Conservation (phyloP, 64 coral and sea anemone genomes). For the Orbicella faveolata region DNA sequence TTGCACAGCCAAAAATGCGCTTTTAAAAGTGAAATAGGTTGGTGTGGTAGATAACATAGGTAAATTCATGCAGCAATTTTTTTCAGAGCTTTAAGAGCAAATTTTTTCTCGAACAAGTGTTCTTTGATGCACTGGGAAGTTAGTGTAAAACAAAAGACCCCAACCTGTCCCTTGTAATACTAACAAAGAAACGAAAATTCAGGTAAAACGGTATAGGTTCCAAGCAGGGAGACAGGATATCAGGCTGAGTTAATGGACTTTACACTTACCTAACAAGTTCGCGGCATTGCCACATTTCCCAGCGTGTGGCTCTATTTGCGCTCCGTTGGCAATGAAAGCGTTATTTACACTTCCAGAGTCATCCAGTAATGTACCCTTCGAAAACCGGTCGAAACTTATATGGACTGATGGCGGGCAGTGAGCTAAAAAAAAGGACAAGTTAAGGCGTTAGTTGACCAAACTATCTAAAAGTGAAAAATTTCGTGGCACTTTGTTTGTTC, state of each 20-base stretch:
- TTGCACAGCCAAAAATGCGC: not conserved
- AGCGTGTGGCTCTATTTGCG: slow-evolving; percentile 81
- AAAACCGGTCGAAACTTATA: slow-evolving; percentile 86
- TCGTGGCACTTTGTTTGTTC: not conserved
- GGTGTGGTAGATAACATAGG: too few species aligned
- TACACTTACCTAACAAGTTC: slow-evolving; percentile 66
- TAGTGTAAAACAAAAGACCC: too few species aligned
- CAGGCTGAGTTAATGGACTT: not conserved
- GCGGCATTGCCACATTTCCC: slow-evolving; percentile 92
- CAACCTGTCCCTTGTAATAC: too few species aligned
- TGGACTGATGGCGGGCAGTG: slow-evolving; percentile 82
- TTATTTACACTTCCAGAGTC: slow-evolving; percentile 89
- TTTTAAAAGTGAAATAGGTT: not conserved
- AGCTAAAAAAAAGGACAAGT: slow-evolving; percentile 45
- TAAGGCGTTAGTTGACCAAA: not conserved
- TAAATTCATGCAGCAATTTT: not conserved
- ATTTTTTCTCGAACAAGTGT: too few species aligned
- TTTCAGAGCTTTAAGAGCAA: too few species aligned
- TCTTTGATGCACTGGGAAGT: too few species aligned
- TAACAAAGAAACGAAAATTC: too few species aligned
- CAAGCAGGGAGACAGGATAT: not conserved
- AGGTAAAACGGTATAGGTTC: too few species aligned
- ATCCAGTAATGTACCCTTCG: slow-evolving; percentile 59
- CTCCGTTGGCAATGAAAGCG: slow-evolving; percentile 71
- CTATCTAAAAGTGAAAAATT: not conserved